Base-by-base conservation (phyloP, 2,113 vertebrate genomes). In the Phycodurus eques region DNA sequence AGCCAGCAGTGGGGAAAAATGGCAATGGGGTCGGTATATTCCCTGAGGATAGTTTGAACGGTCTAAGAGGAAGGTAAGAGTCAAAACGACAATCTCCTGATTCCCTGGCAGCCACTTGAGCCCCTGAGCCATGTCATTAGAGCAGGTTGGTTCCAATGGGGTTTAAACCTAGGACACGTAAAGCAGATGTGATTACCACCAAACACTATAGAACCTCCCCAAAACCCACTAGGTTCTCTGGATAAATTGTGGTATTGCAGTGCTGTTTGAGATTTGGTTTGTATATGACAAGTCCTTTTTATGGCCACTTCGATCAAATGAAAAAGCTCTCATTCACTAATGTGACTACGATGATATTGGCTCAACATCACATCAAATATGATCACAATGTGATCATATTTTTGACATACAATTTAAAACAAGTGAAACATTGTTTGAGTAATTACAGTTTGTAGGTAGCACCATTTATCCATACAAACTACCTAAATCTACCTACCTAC, bases 151-250 rank as follows among this genome's bases (percentile, higher is more conserved):
- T 47, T 66, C 22, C 2, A 66, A 43, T 47, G 42, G n/a, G 22
- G 43, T 47, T 22, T 20, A 13, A 64, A 64, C 62, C 35, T 39
- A n/a, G 20, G 62, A 64, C 62, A 43, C 43, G 61, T 63, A 43
- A 63, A 63, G 35, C 61, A 65, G 42, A 44, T 22, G 57, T 60
- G 59, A 61, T 61, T 31, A 61, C 31, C 59, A 61, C 63, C 13
- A 66, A n/a, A 46, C 13, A 46, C 17, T 2, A n/a, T 7, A 44
- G 5, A 13, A 64, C 4, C 10, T 39, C 13, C 15, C 20, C 3
- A n/a, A 57, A 33, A 60, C 5, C 15, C 31, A 27, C 56, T 4
- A 14, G 31, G 31, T 33, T 33, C 59, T 60, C 31, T 60, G 13
- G 14, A 33, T 8, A 17, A 33, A 0, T 35, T 31, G 5, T 31